Percentiles rank a stretch among this genome's conserved stretches.
Conservation (phyloP, 2,113 vertebrate species). For the Pseudonaja textilis region DNA sequence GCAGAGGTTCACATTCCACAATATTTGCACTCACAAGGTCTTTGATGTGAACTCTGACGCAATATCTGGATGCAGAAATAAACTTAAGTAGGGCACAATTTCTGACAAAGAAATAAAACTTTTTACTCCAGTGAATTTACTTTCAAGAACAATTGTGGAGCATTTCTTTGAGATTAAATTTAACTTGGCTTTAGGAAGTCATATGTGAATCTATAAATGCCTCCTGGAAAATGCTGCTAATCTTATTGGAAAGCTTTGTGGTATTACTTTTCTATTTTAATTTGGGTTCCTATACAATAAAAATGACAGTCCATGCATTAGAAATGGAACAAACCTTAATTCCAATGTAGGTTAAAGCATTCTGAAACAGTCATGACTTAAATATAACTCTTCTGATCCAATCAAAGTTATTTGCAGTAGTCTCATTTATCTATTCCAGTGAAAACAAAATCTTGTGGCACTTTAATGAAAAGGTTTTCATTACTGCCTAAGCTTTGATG, state of each 20-base stretch:
- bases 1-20: neutral
- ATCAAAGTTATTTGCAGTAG: neutral
- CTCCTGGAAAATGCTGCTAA: neutral
- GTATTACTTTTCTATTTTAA: neutral
- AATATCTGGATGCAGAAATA: neutral
- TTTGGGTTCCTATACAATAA: neutral
- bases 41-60: neutral
- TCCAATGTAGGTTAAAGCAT: neutral
- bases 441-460: neutral
- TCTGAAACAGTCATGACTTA: neutral
- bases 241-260: neutral
- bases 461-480: neutral
- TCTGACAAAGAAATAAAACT: neutral
- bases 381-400: neutral
- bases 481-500: neutral
- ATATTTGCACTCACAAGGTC: neutral
- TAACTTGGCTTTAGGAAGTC: neutral
- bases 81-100: neutral
- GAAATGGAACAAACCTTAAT: neutral
- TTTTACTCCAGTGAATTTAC: neutral
- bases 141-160: neutral
- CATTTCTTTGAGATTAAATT: neutral
- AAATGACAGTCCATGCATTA: neutral
- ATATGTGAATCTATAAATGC: neutral
- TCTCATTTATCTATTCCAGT: neutral